phyloP scores from a whole-genome alignment of 2,797 vertebrate species.

The Pseudochirops cupreus region DNA sequence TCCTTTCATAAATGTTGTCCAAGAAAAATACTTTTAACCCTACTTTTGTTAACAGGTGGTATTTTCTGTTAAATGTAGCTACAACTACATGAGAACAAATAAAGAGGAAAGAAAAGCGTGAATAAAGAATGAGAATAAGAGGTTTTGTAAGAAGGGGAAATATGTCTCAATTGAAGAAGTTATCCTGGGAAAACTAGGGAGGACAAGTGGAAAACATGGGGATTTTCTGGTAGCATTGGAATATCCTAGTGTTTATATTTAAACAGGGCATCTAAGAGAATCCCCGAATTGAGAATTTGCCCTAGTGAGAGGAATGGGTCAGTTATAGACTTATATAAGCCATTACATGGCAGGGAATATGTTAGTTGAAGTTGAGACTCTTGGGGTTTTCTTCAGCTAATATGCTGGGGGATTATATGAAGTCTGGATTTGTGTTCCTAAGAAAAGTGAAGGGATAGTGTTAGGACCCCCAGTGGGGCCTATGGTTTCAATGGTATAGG shows the following conservation, averaged over 20 bases:
- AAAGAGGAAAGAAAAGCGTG: not conserved
- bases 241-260: slow-evolving; percentile 22
- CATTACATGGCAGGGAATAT: slow-evolving; percentile 6
- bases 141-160: not conserved
- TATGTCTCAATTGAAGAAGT: not conserved
- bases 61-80: not conserved
- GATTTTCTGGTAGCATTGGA: slow-evolving; percentile 26
- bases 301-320: not conserved
- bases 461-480: not conserved
- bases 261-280: slow-evolving; percentile 21
- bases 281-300: slow-evolving; percentile 16
- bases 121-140: slow-evolving; percentile 2
- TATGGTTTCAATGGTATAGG: not conserved
- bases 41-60: not conserved
- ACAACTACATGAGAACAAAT: not conserved
- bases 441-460: not conserved
- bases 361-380: slow-evolving; percentile 26
- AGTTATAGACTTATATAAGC: slow-evolving; percentile 3
- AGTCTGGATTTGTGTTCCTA: slow-evolving; percentile 3
- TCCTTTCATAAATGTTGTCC: not conserved
- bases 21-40: not conserved
- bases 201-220: not conserved
- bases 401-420: not conserved
- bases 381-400: not conserved
- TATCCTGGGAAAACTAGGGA: slow-evolving; percentile 13